Evolutionary conservation across 2,113 vertebrate genomes (phyloP).

Genomic region (Cephalopterus ornatus): DNA sequence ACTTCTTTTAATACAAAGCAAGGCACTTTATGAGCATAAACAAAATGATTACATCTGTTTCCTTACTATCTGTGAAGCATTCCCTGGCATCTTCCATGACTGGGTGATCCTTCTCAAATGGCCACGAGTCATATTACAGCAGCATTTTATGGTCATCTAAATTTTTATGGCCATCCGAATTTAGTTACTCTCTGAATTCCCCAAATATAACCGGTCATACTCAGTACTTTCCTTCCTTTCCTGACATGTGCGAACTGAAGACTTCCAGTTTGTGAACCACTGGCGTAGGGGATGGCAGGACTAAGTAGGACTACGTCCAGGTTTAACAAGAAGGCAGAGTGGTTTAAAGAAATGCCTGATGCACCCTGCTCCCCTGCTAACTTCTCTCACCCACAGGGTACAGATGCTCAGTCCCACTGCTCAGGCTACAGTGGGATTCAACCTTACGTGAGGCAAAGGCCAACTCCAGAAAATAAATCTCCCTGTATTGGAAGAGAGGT

Average conservation of each 20-base stretch:
- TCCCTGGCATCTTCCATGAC: neutral
- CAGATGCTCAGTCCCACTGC: neutral
- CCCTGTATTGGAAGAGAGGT: neutral
- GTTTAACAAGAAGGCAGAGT: neutral
- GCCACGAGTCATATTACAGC: neutral
- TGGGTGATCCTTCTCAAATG: neutral
- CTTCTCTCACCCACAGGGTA: neutral
- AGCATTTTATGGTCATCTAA: neutral
- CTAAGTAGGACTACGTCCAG: neutral
- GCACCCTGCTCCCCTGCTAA: neutral
- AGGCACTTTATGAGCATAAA: slow-evolving; percentile 1
- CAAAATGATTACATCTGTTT: neutral
- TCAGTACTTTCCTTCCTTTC: neutral
- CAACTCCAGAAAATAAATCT: neutral
- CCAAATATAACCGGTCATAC: neutral
- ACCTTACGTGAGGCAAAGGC: neutral
- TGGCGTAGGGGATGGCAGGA: neutral
- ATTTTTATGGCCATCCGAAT: neutral
- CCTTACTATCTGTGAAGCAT: neutral
- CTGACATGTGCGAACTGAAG: neutral
- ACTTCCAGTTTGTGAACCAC: neutral
- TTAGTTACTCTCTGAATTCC: neutral
- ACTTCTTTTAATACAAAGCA: neutral
- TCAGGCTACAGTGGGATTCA: neutral
- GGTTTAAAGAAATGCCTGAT: neutral